Conservation (phyloP, 2,797 vertebrate species). For the Megalops cyprinoides region DNA sequence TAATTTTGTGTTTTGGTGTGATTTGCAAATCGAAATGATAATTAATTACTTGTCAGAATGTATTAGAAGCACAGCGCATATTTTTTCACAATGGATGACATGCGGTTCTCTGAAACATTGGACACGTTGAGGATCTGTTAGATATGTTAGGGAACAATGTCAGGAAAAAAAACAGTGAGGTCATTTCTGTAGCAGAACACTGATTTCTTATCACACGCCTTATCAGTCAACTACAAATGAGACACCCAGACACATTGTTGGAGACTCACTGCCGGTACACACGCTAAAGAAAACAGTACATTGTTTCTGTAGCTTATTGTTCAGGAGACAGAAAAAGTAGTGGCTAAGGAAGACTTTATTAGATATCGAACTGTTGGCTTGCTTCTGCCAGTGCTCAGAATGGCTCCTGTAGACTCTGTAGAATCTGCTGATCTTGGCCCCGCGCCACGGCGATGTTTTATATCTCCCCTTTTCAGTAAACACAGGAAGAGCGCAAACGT, state of each 20-base stretch:
- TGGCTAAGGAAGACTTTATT: background rate
- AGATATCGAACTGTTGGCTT: background rate
- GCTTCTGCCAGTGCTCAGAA: background rate
- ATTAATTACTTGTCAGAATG: background rate
- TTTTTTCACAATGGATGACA: background rate
- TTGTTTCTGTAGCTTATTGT: constrained; percentile 18
- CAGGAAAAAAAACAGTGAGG: constrained; percentile 32
- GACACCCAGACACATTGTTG: background rate
- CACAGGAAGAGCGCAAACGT: background rate
- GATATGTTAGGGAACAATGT: constrained; percentile 13
- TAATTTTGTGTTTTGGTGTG: constrained; percentile 4
- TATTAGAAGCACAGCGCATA: background rate
- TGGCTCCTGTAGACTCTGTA: background rate
- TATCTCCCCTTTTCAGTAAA: background rate
- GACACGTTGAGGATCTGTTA: constrained; percentile 2
- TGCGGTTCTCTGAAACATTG: background rate
- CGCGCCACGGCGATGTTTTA: background rate
- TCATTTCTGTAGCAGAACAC: constrained; percentile 17
- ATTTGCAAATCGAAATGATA: background rate
- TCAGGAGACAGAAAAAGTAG: background rate
- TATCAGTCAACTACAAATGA: constrained; percentile 7
- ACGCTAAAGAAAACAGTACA: background rate
- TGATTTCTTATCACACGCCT: background rate
- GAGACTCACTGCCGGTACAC: background rate
- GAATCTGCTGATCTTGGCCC: constrained; percentile 16